phyloP scores from a whole-genome alignment of 2,113 vertebrate species.

The Oxyruncus cristatus region DNA sequence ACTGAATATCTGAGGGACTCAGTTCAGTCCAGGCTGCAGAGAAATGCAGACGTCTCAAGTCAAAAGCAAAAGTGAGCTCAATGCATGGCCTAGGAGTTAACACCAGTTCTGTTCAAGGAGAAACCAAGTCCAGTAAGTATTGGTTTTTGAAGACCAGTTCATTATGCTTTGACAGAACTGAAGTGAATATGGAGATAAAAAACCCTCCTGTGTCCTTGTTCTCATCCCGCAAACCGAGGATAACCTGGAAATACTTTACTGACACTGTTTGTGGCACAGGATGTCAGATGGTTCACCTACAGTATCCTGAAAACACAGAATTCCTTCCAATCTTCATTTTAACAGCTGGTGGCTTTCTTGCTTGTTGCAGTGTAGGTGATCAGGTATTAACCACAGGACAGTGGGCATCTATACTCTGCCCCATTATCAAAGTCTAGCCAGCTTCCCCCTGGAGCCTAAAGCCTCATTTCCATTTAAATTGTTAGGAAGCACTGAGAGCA shows the following conservation, averaged over 20 bases:
- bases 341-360: not conserved
- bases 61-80: not conserved
- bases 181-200: not conserved
- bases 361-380: not conserved
- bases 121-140: not conserved
- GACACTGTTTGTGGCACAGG: not conserved
- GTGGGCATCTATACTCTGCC: not conserved
- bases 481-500: constrained; percentile 12
- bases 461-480: constrained; percentile 27
- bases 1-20: not conserved
- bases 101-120: not conserved
- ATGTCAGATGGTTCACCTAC: not conserved
- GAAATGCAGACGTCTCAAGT: not conserved
- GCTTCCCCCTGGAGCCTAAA: constrained; percentile 6
- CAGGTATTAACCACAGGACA: not conserved
- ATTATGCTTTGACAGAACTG: not conserved
- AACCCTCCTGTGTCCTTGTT: not conserved
- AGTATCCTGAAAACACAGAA: not conserved
- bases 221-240: not conserved
- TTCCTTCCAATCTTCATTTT: not conserved
- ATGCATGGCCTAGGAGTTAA: not conserved
- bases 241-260: not conserved
- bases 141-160: not conserved
- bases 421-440: not conserved
- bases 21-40: not conserved